Conservation (phyloP, 2,113 vertebrate genomes). For the Rhinolophus ferrumequinum region DNA sequence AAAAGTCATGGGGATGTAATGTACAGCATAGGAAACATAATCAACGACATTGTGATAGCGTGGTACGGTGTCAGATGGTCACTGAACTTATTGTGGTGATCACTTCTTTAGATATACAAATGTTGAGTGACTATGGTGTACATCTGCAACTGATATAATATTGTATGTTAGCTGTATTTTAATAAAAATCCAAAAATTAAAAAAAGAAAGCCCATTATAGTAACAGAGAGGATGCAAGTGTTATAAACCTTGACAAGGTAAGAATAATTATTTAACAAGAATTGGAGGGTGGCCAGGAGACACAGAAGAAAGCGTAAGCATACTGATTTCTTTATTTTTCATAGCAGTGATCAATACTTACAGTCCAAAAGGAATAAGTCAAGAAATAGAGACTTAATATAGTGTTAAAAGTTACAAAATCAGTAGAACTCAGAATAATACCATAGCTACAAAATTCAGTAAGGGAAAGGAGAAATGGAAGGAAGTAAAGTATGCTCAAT, state of each 20-base stretch:
- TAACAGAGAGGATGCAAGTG: conserved; percentile 65
- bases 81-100: too few species aligned
- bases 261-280: conserved; percentile 67
- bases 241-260: conserved; percentile 56
- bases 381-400: conserved; percentile 18
- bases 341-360: conserved; percentile 60
- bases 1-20: too few species aligned
- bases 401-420: conserved; percentile 26
- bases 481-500: not conserved
- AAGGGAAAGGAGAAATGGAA: not conserved
- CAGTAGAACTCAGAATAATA: not conserved
- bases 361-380: conserved; percentile 49
- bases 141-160: too few species aligned
- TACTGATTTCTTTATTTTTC: conserved; percentile 51
- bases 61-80: too few species aligned
- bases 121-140: too few species aligned
- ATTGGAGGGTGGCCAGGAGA: not conserved
- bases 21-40: too few species aligned
- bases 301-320: conserved; percentile 10
- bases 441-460: not conserved
- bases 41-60: too few species aligned
- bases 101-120: too few species aligned
- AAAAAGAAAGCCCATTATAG: conserved; percentile 26
- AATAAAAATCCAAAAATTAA: too few species aligned
- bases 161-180: too few species aligned